phyloP scores from a whole-genome alignment of 2,888 invertebrate species.

The Eupithecia insigniata region DNA sequence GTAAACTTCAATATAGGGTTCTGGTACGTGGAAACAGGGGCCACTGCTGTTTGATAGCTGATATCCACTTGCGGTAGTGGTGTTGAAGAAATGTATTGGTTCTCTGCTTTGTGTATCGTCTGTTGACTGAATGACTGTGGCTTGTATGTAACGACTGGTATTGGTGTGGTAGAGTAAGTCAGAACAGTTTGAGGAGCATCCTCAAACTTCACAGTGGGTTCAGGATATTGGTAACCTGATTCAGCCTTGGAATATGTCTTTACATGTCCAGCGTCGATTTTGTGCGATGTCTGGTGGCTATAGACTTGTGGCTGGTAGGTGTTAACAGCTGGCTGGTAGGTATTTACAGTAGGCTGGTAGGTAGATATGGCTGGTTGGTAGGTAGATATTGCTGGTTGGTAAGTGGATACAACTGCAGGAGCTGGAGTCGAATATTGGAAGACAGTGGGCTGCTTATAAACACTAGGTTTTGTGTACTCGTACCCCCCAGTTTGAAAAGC shows the following conservation, averaged over 20 bases:
- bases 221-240: constrained; percentile 63
- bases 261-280: constrained; percentile 61
- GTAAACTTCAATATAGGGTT: constrained; percentile 70
- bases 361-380: constrained; percentile 20
- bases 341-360: constrained; percentile 23
- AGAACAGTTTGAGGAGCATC: constrained; percentile 61
- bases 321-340: constrained; percentile 18
- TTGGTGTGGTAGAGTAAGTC: constrained; percentile 58
- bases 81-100: constrained; percentile 63
- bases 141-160: constrained; percentile 61
- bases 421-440: constrained; percentile 57
- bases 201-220: constrained; percentile 60
- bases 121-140: constrained; percentile 71
- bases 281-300: constrained; percentile 48
- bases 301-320: constrained; percentile 32
- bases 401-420: constrained; percentile 43
- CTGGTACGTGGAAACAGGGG: constrained; percentile 57
- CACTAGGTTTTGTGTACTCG: constrained; percentile 51
- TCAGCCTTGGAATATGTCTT: constrained; percentile 57
- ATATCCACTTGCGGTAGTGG: constrained; percentile 55
- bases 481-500: constrained; percentile 51
- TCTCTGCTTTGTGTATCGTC: constrained; percentile 67
- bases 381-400: constrained; percentile 22
- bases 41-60: constrained; percentile 54
- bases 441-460: constrained; percentile 53